Conservation (phyloP, 2,888 invertebrate species). For the Sthenelais limicola region DNA sequence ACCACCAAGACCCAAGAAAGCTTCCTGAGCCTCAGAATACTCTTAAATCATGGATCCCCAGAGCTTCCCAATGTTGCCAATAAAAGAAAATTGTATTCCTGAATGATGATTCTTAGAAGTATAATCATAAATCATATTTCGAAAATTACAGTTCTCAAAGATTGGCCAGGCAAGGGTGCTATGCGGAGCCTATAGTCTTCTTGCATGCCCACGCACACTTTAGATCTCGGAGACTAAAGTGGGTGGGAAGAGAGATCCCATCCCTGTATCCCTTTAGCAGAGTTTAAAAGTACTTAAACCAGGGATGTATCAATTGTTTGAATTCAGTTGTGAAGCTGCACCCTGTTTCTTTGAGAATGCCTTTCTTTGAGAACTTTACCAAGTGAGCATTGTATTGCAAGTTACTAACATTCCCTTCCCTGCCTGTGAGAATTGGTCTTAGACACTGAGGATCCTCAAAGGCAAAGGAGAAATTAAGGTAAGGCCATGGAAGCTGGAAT, state of each 20-base stretch:
- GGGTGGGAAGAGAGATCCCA: conserved; percentile 5
- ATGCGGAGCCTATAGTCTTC: conserved; percentile 7
- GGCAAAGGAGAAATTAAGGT: background rate
- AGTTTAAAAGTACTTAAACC: too few species aligned
- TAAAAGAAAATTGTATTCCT: too few species aligned
- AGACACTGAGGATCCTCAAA: background rate
- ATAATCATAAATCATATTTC: too few species aligned
- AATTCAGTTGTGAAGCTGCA: too few species aligned
- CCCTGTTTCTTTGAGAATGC: too few species aligned
- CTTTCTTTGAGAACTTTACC: too few species aligned
- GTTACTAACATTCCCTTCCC: too few species aligned
- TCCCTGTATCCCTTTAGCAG: too few species aligned
- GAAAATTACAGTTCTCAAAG: background rate
- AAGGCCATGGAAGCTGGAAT: conserved; percentile 20
- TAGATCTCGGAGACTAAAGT: background rate
- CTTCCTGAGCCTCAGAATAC: conserved; percentile 12
- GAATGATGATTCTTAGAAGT: too few species aligned
- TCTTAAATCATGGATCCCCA: background rate
- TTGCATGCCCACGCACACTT: conserved; percentile 12
- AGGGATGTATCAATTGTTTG: too few species aligned
- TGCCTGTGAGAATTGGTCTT: too few species aligned
- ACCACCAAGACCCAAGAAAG: conserved; percentile 32
- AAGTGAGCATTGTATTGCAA: too few species aligned
- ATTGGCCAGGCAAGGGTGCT: background rate
- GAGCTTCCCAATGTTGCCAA: background rate